Evolutionary conservation across 2,888 invertebrate species (phyloP).

Genomic region (Tricholauxania praeusta): DNA sequence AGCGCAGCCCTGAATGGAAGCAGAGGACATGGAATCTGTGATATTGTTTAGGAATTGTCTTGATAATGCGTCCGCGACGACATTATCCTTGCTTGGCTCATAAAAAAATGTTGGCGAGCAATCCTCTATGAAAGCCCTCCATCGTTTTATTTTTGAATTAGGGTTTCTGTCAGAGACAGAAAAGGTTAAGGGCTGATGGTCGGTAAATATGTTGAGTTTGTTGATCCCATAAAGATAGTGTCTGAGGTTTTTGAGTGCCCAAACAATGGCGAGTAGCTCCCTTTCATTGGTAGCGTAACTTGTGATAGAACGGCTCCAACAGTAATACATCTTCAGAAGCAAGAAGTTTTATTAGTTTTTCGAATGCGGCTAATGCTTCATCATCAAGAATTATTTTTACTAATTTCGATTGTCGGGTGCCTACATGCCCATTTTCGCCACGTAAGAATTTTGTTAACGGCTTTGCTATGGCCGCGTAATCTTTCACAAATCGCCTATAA

Average conservation of each 20-base stretch:
- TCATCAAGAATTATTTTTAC: conserved; percentile 35
- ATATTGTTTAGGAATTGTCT: conserved; percentile 40
- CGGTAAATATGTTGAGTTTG: conserved; percentile 42
- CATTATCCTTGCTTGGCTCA: conserved; percentile 43
- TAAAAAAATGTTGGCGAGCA: conserved; percentile 38
- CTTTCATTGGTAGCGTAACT: conserved; percentile 45
- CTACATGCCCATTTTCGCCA: conserved; percentile 40
- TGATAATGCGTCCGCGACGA: conserved; percentile 43
- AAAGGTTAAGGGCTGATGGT: conserved; percentile 47
- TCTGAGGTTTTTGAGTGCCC: conserved; percentile 55
- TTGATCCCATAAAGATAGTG: conserved; percentile 59
- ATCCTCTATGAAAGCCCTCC: conserved; percentile 41
- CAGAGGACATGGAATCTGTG: neutral
- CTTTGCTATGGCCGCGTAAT: conserved; percentile 41
- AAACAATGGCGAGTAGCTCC: conserved; percentile 36
- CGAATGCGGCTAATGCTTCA: conserved; percentile 40
- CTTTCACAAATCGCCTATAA: conserved; percentile 40
- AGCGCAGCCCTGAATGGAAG: too few relatives aligned
- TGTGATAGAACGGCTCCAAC: conserved; percentile 31
- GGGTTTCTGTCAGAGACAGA: conserved; percentile 43
- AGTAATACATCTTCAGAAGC: conserved; percentile 38
- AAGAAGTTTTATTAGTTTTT: conserved; percentile 33
- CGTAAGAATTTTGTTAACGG: conserved; percentile 40
- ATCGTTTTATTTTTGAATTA: conserved; percentile 41
- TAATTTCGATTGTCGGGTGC: conserved; percentile 37